Evolutionary conservation across 2,888 invertebrate species (phyloP).

Genomic region (Ashinkailepas kermadecensis): DNA sequence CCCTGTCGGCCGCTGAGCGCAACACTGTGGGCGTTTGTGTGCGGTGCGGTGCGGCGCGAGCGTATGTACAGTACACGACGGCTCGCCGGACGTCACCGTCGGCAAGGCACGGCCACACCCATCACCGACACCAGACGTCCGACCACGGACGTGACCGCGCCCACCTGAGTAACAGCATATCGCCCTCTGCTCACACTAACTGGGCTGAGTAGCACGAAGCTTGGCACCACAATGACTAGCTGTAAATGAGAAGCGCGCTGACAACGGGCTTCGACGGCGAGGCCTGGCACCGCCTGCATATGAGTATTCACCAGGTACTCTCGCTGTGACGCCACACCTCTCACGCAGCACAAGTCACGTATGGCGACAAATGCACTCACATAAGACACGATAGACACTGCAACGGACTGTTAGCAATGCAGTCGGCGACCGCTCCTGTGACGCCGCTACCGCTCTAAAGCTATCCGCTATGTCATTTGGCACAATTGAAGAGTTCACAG

Average conservation of each 20-base stretch:
- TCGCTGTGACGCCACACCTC: background rate
- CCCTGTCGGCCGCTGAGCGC: background rate
- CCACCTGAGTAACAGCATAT: constrained; percentile 3
- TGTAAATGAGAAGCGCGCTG: background rate
- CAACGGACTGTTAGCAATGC: background rate
- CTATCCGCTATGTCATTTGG: constrained; percentile 11
- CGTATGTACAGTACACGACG: background rate
- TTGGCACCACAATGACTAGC: constrained; percentile 9
- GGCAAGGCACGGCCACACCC: background rate
- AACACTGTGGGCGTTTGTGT: background rate
- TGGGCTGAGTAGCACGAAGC: background rate
- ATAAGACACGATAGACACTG: background rate
- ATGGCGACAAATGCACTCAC: background rate
- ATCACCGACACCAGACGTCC: background rate
- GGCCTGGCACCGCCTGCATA: background rate
- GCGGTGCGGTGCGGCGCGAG: background rate
- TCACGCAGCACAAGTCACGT: too few species aligned
- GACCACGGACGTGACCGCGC: background rate
- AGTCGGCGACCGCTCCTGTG: background rate
- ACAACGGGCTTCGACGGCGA: background rate
- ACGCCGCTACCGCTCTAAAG: constrained; percentile 1
- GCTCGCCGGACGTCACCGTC: background rate
- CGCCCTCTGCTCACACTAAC: background rate
- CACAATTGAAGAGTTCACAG: constrained; percentile 17
- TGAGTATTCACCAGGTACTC: constrained; percentile 22